Evolutionary conservation across 2,888 invertebrate species (phyloP).

Genomic region (Hololepta plana): DNA sequence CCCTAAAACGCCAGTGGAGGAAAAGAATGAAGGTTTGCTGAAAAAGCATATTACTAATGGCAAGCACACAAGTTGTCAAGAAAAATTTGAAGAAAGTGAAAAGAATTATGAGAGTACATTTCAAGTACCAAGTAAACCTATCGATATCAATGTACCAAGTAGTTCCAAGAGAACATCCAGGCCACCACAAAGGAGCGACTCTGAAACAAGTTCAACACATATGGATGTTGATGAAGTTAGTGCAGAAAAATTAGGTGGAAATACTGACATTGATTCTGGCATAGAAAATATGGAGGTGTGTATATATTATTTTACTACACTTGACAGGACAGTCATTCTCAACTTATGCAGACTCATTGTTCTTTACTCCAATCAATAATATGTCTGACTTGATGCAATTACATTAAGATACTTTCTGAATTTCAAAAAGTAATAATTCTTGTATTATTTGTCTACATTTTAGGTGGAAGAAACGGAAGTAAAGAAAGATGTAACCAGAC

Average conservation of each 20-base stretch:
- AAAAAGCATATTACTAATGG: conserved; percentile 7
- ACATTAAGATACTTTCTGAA: background rate
- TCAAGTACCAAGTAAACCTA: conserved; percentile 24
- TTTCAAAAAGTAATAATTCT: conserved; percentile 2
- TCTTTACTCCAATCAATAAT: background rate
- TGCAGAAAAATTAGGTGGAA: conserved; percentile 26
- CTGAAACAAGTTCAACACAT: conserved; percentile 28
- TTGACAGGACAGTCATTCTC: background rate
- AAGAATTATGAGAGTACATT: conserved; percentile 16
- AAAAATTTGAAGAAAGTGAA: conserved; percentile 5
- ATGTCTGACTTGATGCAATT: too few relatives aligned
- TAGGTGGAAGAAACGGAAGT: conserved; percentile 37
- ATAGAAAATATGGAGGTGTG: conserved; percentile 56
- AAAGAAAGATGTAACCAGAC: conserved; percentile 25
- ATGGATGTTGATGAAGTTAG: conserved; percentile 41
- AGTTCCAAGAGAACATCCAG: conserved; percentile 18
- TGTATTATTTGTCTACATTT: too few relatives aligned
- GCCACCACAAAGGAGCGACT: conserved; percentile 25
- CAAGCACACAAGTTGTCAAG: too few relatives aligned
- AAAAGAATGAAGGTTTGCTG: too few relatives aligned
- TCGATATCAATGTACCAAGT: conserved; percentile 21
- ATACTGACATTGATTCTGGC: conserved; percentile 48
- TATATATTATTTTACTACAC: conserved; percentile 1
- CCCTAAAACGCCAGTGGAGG: too few relatives aligned
- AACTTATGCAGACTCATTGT: background rate